Evolutionary conservation across 2,113 vertebrate genomes (phyloP), one percentile per base, ranked within the genome.

Genomic region (Prunella fulvescens): DNA sequence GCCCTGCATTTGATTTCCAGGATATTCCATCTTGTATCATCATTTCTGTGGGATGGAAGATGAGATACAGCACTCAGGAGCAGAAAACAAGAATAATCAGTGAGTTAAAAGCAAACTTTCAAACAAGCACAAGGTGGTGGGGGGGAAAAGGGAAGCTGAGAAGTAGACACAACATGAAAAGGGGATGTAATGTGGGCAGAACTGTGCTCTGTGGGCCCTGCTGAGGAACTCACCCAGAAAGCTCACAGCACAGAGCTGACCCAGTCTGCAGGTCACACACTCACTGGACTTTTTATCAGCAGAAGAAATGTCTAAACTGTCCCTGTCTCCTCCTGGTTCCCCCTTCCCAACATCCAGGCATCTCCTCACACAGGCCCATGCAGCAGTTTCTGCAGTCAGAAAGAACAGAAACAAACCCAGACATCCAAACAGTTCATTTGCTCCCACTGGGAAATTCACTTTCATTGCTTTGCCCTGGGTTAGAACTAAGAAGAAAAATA

Each of bases 201-300:
- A 5, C 61, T 42, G 29, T 12, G 51, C 31, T n/a, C 60, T 65
- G 40, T 1, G 6, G 64, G 56, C 31, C 64, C 15, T 0, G 0
- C 33, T 14, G 66, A 51, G 37, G 9, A 53, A 39, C 44, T 28
- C 0, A 1, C 70, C n/a, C 4, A 3, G 58, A 42, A n/a, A 11
- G 33, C 20, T 76, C 39, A 24, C 51, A 47, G 81, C 28, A 42
- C 2, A 3, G 50, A 47, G 50, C 44, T 10, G 64, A 20, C 8
- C 11, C 10, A 14, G 15, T 17, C 60, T 26, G 19, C 14, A 69
- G 18, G 12, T 33, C 58, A 69, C 24, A 33, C 4, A 1, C 10
- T 22, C 48, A 31, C 0, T 26, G 47, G 25, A 33, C 48, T 14
- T 61, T 85, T 71, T 71, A n/a, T 45, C 83, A 76, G 80, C 48